Evolutionary conservation across 2,888 invertebrate species (phyloP).

Genomic region (Agrotis exclamationis): DNA sequence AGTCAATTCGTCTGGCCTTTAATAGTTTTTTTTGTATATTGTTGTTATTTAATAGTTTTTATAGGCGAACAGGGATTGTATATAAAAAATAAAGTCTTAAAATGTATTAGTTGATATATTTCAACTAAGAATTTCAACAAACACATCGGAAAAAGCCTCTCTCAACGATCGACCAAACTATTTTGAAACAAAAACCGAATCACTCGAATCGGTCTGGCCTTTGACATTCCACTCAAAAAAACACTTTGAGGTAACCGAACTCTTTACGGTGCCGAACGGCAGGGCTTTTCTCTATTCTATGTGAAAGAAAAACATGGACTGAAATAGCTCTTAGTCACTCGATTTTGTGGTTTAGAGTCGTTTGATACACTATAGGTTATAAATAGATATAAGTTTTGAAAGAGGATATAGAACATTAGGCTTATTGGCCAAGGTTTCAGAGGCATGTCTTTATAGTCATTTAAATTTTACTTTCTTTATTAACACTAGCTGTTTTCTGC

Average conservation of each 20-base stretch:
- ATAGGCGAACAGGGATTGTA: conserved; percentile 1
- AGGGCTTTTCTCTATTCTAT: conserved; percentile 9
- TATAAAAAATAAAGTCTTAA: no score
- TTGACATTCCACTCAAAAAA: conserved; percentile 45
- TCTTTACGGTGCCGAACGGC: neutral
- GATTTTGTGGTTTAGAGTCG: neutral
- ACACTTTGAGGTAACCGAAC: conserved; percentile 39
- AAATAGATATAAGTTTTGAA: neutral
- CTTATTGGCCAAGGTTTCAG: no score
- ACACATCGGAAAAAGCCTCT: neutral
- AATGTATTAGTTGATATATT: no score
- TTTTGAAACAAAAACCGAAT: conserved; percentile 14
- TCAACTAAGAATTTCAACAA: neutral
- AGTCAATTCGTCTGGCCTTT: no score
- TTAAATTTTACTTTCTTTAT: no score
- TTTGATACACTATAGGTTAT: neutral
- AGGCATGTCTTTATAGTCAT: no score
- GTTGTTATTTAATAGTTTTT: no score
- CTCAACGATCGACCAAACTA: neutral
- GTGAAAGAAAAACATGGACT: conserved; percentile 24
- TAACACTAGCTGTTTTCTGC: no score
- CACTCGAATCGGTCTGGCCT: conserved; percentile 25
- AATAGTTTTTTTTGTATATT: neutral
- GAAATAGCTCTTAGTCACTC: neutral
- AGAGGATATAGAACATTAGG: neutral